Conservation (phyloP, 2,113 vertebrate species). For the Dicerorhinus sumatrensis region DNA sequence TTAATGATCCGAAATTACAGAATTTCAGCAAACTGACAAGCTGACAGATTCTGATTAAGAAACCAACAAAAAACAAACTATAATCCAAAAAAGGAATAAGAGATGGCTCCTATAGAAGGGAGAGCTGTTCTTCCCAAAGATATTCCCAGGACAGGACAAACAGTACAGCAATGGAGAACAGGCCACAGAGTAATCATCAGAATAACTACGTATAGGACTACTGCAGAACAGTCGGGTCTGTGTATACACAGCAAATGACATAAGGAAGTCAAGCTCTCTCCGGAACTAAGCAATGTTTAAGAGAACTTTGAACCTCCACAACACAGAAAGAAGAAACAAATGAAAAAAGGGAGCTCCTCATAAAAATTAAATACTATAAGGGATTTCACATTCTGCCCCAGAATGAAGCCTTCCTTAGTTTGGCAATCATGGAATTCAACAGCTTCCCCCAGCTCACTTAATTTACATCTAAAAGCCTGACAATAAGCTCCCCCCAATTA, state of each 20-base stretch:
- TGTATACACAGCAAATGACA: neutral
- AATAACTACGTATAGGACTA: neutral
- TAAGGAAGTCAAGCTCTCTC: neutral
- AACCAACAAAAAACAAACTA: conserved; percentile 45
- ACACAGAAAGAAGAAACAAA: neutral
- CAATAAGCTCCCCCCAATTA: neutral
- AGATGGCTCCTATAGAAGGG: neutral
- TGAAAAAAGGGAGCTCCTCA: neutral
- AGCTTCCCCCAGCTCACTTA: neutral
- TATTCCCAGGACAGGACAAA: neutral
- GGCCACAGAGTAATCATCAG: neutral
- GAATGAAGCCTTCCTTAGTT: neutral
- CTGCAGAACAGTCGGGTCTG: neutral
- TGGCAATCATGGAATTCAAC: neutral
- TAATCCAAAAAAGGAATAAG: conserved; percentile 10
- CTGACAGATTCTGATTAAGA: neutral
- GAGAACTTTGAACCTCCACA: neutral
- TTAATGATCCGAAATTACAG: neutral
- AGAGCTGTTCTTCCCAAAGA: neutral
- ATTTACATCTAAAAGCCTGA: conserved; percentile 10
- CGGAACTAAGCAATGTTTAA: neutral
- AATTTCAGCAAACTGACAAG: neutral
- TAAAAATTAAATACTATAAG: conserved; percentile 29
- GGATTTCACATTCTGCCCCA: neutral
- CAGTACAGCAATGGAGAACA: neutral